Base-by-base conservation (phyloP, 2,113 vertebrate genomes). In the Xiphias gladius region DNA sequence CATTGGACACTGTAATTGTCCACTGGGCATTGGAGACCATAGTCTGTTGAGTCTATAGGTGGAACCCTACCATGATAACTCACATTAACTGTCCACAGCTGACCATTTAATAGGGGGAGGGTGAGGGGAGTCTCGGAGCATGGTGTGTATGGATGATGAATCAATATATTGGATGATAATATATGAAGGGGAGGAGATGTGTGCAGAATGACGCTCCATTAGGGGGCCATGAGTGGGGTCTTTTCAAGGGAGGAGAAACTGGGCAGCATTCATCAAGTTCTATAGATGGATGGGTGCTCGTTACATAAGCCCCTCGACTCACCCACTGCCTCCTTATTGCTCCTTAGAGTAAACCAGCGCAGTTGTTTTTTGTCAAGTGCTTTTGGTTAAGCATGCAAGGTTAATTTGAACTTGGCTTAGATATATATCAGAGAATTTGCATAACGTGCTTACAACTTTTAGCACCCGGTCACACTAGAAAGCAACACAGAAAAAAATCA, bases 111-210 rank as follows among this genome's bases (percentile, higher is more conserved):
- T 52, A n/a, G 80, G 22, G 41, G 55, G 63, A 68, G 58, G 61
- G 64, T 73, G 73, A 39, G 68, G 78, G 76, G 72, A 43, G 68
- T 77, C 71, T 86, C n/a, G 35, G 65, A 90, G 80, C 20, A 39
- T 76, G 85, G 59, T 86, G 81, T 84, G 81, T 78, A 88, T 37
- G 73, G 86, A 88, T 80, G 88, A 90, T 83, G 73, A 91, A 92
- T 94, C 92, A 90, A 92, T 93, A 94, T 88, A 93, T 92, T 30
- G 88, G 83, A 87, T 84, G 82, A 85, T 87, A 89, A 91, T 86
- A 79, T 85, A 88, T 75, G 59, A 84, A 79, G 52, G 63, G 64
- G 84, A 82, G 73, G 71, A 81, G 80, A 71, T 32, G 48, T 74
- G 73, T 61, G 72, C 66, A 78, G 84, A 91, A 84, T 85, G 73